Conservation (phyloP, 2,113 vertebrate genomes). For the Phylloscopus trochilus region DNA sequence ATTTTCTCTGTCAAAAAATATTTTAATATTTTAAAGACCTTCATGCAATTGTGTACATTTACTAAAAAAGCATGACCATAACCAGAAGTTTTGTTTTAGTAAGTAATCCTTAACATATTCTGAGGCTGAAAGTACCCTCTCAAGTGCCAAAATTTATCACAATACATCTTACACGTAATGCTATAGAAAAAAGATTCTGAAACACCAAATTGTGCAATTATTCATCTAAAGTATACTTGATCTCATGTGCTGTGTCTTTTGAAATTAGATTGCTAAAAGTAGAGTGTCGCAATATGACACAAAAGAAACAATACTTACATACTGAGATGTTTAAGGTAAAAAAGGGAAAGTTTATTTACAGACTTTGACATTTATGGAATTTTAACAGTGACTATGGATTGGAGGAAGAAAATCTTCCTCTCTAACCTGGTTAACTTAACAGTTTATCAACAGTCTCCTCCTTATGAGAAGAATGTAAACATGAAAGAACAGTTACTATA, state of each 20-base stretch:
- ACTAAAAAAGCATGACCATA: not conserved
- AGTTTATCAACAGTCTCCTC: too few relatives aligned
- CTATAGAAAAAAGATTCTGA: not conserved
- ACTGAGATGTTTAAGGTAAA: too few relatives aligned
- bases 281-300: not conserved
- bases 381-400: too few relatives aligned
- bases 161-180: not conserved
- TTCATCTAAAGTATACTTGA: not conserved
- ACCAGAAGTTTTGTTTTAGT: not conserved
- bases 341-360: too few relatives aligned
- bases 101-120: not conserved
- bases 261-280: not conserved
- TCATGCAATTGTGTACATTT: not conserved
- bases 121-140: not conserved
- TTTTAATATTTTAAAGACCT: constrained; percentile 13
- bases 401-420: too few relatives aligned
- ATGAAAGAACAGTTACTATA: too few relatives aligned
- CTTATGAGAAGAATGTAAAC: too few relatives aligned
- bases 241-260: not conserved
- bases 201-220: not conserved
- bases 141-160: not conserved
- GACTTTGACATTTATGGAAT: too few relatives aligned
- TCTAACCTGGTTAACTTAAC: too few relatives aligned
- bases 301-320: too few relatives aligned
- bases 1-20: constrained; percentile 82